Percentiles rank a stretch among this genome's conserved stretches.
Evolutionary conservation across 1,140 invertebrate genomes (phyloP).

Genomic region (Metopolophium dirhodum): DNA sequence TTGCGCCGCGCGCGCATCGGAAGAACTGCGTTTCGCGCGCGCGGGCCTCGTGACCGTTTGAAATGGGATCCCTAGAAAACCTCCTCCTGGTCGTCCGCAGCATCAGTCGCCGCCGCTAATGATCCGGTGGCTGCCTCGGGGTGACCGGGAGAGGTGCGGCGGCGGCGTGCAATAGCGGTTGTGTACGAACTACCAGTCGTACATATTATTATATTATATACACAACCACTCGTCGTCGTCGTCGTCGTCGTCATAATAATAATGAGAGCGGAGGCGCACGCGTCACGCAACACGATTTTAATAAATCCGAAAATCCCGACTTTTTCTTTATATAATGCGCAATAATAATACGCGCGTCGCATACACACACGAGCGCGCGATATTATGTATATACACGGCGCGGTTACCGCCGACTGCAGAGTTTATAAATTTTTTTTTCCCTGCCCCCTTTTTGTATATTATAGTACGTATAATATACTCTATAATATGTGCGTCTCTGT

Average conservation of each 20-base stretch:
- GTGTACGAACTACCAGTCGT: background rate
- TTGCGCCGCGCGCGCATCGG: background rate
- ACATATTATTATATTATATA: background rate
- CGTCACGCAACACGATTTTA: slow-evolving; percentile 55
- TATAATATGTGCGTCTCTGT: background rate
- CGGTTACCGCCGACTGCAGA: background rate
- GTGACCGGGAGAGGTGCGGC: background rate
- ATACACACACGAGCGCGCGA: background rate
- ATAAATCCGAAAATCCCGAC: slow-evolving; percentile 56
- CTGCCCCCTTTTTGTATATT: background rate
- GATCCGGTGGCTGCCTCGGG: background rate
- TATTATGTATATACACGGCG: too few relatives aligned
- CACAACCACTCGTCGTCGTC: background rate
- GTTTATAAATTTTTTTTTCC: slow-evolving; percentile 24
- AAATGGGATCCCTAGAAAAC: slow-evolving; percentile 42
- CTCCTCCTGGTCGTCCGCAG: background rate
- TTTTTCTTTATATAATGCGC: slow-evolving; percentile 6
- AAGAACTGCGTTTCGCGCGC: background rate
- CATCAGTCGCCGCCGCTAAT: slow-evolving; percentile 18
- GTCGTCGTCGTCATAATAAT: background rate
- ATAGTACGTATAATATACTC: background rate
- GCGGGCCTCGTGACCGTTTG: slow-evolving; percentile 41
- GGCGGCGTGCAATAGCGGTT: background rate
- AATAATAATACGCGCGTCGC: background rate
- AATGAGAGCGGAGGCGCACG: slow-evolving; percentile 47